Conservation (phyloP, 2,888 invertebrate species). For the Ormyrus rosae region DNA sequence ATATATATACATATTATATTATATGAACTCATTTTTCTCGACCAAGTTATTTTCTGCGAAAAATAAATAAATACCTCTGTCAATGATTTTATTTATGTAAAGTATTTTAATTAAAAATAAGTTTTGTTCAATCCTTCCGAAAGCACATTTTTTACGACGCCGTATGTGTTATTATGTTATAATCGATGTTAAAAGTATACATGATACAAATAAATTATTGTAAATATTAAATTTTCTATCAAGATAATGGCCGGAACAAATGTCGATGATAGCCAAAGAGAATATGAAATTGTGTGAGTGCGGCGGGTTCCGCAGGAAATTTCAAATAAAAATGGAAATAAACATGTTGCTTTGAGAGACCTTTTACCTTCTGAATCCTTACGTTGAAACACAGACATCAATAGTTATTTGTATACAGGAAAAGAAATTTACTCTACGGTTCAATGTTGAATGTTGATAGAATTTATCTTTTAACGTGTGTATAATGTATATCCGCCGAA, state of each 20-base stretch:
- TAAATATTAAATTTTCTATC: slow-evolving; percentile 50
- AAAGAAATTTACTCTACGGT: slow-evolving; percentile 55
- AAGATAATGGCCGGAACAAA: slow-evolving; percentile 1
- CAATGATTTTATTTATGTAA: not conserved
- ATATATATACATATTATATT: not conserved
- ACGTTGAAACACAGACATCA: slow-evolving; percentile 23
- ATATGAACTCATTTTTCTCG: not conserved
- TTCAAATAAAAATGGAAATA: slow-evolving; percentile 12
- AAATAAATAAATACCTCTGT: too few species aligned
- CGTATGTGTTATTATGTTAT: slow-evolving; percentile 22
- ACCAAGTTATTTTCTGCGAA: too few species aligned
- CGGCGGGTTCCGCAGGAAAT: slow-evolving; percentile 47
- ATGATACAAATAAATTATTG: slow-evolving; percentile 19
- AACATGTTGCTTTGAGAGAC: slow-evolving; percentile 12
- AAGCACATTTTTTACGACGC: slow-evolving; percentile 16
- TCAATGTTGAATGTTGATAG: slow-evolving; percentile 61
- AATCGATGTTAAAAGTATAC: slow-evolving; percentile 31
- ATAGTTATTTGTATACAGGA: slow-evolving; percentile 53
- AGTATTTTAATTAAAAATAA: not conserved
- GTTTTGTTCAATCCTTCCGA: slow-evolving; percentile 7
- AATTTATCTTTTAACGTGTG: slow-evolving; percentile 58
- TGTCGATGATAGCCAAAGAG: slow-evolving; percentile 7
- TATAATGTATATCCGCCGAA: slow-evolving; percentile 58
- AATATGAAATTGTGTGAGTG: slow-evolving; percentile 8
- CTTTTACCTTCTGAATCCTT: slow-evolving; percentile 15